phyloP scores from a whole-genome alignment of 1,140 invertebrate species.

The Drosophila varians region DNA sequence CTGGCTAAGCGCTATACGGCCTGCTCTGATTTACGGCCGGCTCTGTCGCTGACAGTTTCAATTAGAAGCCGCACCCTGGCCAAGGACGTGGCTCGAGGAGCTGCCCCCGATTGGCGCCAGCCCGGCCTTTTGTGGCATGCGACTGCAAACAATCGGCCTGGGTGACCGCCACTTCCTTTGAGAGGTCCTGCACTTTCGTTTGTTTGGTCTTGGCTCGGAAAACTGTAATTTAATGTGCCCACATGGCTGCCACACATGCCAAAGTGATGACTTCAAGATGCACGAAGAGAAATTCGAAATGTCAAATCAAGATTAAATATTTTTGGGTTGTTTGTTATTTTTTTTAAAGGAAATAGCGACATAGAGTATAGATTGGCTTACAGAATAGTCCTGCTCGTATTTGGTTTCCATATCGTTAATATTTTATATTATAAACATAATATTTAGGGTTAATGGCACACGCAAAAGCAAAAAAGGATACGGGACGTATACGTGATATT shows the following conservation, averaged over 20 bases:
- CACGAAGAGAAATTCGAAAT: conserved; percentile 10
- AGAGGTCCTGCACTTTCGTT: conserved; percentile 47
- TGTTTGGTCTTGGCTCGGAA: conserved; percentile 55
- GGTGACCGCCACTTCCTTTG: conserved; percentile 22
- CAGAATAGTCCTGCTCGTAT: too few species aligned
- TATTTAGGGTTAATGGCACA: too few species aligned
- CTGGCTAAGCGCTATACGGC: conserved; percentile 45
- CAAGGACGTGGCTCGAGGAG: conserved; percentile 14
- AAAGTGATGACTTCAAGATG: conserved; percentile 4
- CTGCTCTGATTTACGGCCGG: conserved; percentile 62
- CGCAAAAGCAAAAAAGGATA: too few species aligned
- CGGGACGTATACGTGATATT: too few species aligned
- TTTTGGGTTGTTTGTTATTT: too few species aligned
- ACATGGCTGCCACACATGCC: conserved; percentile 17
- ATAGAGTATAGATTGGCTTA: not conserved
- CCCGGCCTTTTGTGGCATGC: conserved; percentile 18
- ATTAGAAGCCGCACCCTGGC: conserved; percentile 43
- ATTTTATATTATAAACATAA: too few species aligned
- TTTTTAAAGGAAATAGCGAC: too few species aligned
- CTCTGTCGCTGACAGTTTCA: conserved; percentile 75
- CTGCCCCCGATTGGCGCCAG: conserved; percentile 23
- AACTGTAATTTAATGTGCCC: conserved; percentile 57
- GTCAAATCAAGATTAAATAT: not conserved
- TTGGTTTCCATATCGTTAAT: too few species aligned
- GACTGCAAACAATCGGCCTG: conserved; percentile 30